phyloP scores from a whole-genome alignment of 2,113 vertebrate genomes.

The Lagopus muta region DNA sequence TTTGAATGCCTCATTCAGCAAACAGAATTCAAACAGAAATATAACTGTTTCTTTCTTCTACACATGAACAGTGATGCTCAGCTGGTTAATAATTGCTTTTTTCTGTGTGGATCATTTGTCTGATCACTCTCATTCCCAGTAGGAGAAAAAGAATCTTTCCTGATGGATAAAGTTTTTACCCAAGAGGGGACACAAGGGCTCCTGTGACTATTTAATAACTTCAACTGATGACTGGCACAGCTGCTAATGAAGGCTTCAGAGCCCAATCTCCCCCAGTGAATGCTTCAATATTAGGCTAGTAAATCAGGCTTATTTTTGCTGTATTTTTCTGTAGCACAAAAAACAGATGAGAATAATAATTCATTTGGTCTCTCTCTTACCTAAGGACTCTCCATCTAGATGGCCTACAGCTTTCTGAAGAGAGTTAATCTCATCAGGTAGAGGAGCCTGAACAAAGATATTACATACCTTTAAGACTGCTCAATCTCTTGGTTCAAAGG shows the following conservation, averaged over 20 bases:
- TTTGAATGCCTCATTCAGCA: background rate
- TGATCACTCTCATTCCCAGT: background rate
- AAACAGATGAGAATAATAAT: background rate
- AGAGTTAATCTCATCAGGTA: background rate
- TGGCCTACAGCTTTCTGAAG: accelerated
- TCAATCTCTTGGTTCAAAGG: background rate
- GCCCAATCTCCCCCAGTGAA: background rate
- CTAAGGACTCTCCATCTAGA: background rate
- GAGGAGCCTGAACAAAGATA: background rate
- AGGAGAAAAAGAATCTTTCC: background rate
- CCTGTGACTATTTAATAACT: conserved; percentile 3
- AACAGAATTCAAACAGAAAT: background rate
- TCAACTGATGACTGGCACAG: background rate
- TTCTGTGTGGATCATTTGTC: background rate
- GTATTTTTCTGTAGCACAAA: background rate
- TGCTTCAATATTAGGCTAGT: background rate
- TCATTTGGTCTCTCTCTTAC: background rate
- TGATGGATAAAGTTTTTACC: background rate
- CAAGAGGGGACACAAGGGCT: background rate
- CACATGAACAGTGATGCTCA: background rate
- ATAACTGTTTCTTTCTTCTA: background rate
- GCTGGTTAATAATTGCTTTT: background rate
- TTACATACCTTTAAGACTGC: background rate
- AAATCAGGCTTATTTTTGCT: background rate
- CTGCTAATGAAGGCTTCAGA: background rate